These are phyloP conservation scores for Mycteria americana DNA, from an alignment of 2,797 vertebrate genomes.

Conservation along the genomic window DNA sequence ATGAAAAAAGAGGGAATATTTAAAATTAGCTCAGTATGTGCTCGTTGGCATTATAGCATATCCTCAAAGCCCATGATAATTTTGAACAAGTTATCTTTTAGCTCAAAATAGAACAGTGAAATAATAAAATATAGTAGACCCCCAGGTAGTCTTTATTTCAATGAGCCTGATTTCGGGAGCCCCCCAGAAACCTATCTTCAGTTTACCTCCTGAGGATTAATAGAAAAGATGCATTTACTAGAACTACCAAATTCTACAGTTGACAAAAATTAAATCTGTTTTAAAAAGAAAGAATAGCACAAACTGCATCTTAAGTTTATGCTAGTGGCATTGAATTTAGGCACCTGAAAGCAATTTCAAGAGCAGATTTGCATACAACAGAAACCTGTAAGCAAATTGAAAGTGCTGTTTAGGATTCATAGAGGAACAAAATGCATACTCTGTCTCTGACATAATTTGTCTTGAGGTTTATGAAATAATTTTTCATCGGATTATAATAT, in stretches of 20 bases:
- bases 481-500: conserved; percentile 63
- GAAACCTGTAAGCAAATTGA: conserved; percentile 17
- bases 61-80: not conserved
- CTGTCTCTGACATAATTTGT: conserved; percentile 38
- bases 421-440: not conserved
- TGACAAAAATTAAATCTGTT: not conserved
- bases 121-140: not conserved
- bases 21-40: not conserved
- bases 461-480: conserved; percentile 60
- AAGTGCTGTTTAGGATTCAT: conserved; percentile 4
- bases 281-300: not conserved
- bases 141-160: not conserved
- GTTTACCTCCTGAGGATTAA: not conserved
- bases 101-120: not conserved
- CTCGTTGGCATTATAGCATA: not conserved
- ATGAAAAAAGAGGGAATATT: not conserved
- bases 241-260: not conserved
- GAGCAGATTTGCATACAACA: not conserved
- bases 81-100: not conserved
- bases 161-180: not conserved
- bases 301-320: conserved; percentile 6
- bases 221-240: not conserved
- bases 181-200: not conserved
- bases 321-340: not conserved
- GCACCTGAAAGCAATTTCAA: conserved; percentile 21